phyloP scores from a whole-genome alignment of 1,140 invertebrate species.

The Carposina sasakii region DNA sequence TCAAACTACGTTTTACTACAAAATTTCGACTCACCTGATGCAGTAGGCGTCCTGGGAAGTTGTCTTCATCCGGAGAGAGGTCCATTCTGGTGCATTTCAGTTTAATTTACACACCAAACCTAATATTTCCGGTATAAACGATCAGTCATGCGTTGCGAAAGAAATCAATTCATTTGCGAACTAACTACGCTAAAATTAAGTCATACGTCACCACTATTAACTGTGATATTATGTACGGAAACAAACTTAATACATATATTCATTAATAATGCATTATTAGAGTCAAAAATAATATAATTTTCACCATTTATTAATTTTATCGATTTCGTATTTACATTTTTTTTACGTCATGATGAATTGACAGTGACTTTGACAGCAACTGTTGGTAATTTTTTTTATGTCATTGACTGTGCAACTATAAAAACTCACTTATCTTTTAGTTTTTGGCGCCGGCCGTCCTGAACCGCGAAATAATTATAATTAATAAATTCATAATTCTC shows the following conservation, averaged over 20 bases:
- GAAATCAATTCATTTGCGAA: conserved; percentile 1
- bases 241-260: not conserved
- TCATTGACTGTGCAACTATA: too few species aligned
- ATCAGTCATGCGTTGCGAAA: conserved; percentile 45
- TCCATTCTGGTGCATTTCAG: conserved; percentile 61
- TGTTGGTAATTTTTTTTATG: too few species aligned
- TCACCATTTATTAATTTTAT: not conserved
- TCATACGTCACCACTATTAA: not conserved
- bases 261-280: not conserved
- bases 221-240: not conserved
- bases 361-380: too few species aligned
- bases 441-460: too few species aligned
- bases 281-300: not conserved
- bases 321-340: not conserved
- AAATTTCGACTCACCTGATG: conserved; percentile 78
- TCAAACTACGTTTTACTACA: too few species aligned
- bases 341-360: too few species aligned
- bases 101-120: conserved; percentile 28
- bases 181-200: not conserved
- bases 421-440: too few species aligned
- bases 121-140: conserved; percentile 38
- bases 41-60: conserved; percentile 84
- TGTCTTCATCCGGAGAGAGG: conserved; percentile 83
- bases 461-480: too few species aligned
- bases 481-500: too few species aligned